phyloP scores from a whole-genome alignment of 2,888 invertebrate genomes.

The Sesamia inferens region DNA sequence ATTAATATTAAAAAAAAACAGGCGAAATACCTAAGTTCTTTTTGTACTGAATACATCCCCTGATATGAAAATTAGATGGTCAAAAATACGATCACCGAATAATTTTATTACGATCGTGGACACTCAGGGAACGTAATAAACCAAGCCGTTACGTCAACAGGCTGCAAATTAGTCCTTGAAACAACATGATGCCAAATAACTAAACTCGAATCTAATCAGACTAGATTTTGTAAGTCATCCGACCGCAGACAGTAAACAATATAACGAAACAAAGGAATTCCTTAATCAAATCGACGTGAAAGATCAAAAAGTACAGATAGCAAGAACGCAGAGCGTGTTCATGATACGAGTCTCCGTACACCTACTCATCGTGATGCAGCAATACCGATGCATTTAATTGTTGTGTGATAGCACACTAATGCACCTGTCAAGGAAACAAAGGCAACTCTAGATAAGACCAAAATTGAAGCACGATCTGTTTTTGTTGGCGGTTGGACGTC shows the following conservation, averaged over 20 bases:
- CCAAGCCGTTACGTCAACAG: constrained; percentile 17
- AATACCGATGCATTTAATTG: constrained; percentile 88
- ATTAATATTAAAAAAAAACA: constrained; percentile 29
- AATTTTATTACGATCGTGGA: constrained; percentile 33
- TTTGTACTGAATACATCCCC: constrained; percentile 5
- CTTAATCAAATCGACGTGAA: constrained; percentile 78
- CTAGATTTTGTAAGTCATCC: constrained; percentile 65
- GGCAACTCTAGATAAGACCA: constrained; percentile 84
- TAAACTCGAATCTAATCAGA: constrained; percentile 58
- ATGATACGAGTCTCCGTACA: constrained; percentile 63
- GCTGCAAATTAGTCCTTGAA: constrained; percentile 46
- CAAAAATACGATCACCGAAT: constrained; percentile 42
- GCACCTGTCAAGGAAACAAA: constrained; percentile 90
- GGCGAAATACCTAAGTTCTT: constrained; percentile 24
- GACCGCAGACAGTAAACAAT: constrained; percentile 66
- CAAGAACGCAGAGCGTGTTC: constrained; percentile 61
- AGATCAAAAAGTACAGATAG: constrained; percentile 66
- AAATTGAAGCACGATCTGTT: constrained; percentile 85
- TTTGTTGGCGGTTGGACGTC: constrained; percentile 73
- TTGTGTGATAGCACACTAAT: constrained; percentile 88
- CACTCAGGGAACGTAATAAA: constrained; percentile 45
- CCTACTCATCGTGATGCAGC: constrained; percentile 84
- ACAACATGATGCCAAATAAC: constrained; percentile 30
- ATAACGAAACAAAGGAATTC: constrained; percentile 84
- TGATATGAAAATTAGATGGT: constrained; percentile 40